These are phyloP conservation scores for Xylota sylvarum DNA, from an alignment of 2,888 invertebrate genomes.

Conservation along the genomic window DNA sequence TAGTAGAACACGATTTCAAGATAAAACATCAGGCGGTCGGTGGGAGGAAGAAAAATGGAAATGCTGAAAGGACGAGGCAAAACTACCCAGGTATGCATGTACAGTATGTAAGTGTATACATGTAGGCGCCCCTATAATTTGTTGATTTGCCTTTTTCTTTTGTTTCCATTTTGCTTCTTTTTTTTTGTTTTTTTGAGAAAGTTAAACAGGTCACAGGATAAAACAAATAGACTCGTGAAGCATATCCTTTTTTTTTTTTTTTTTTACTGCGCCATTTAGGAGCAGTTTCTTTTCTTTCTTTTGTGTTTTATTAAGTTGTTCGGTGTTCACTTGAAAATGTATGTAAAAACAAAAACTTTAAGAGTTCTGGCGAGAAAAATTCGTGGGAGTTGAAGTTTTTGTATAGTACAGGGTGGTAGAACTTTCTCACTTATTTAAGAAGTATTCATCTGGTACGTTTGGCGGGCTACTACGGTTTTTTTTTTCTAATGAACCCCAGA, in stretches of 20 bases:
- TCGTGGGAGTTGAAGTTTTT: background rate
- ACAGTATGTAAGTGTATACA: background rate
- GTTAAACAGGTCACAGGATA: slow-evolving; percentile 50
- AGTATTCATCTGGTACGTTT: background rate
- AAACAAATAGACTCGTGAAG: slow-evolving; percentile 42
- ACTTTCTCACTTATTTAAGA: background rate
- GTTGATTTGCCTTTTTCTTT: slow-evolving; percentile 16
- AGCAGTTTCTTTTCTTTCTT: slow-evolving; percentile 4
- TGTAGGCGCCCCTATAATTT: slow-evolving; percentile 29
- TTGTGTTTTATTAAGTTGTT: slow-evolving; percentile 9
- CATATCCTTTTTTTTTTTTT: slow-evolving; percentile 27
- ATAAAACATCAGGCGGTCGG: background rate
- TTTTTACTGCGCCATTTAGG: slow-evolving; percentile 26
- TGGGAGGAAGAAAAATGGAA: background rate
- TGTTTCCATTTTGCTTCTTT: slow-evolving; percentile 1
- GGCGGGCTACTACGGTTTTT: background rate
- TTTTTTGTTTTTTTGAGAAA: slow-evolving; percentile 12
- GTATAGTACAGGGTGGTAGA: slow-evolving; percentile 22
- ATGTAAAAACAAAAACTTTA: background rate
- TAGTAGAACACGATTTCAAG: slow-evolving; percentile 1
- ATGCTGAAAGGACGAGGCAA: background rate
- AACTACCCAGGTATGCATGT: slow-evolving; percentile 13
- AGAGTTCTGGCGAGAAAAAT: background rate
- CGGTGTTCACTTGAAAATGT: slow-evolving; percentile 14
- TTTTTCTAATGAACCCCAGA: background rate